A percentile compares a stretch with the other conserved stretches of the same genome.
Conservation (phyloP, 2,888 invertebrate genomes). For the Drosophila limbata region DNA sequence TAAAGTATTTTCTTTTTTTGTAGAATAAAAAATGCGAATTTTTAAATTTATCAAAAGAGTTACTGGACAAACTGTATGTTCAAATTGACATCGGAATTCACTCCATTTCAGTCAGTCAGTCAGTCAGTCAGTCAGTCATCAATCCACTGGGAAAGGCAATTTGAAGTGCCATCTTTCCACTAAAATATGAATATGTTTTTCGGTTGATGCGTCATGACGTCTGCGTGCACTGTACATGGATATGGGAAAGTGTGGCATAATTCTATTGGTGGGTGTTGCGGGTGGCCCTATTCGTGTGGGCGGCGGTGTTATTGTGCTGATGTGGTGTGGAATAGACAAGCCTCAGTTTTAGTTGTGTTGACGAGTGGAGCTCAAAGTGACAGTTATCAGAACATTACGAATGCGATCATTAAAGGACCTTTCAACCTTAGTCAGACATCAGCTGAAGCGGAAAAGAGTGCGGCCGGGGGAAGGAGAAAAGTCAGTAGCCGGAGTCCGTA, state of each 20-base stretch:
- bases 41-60: too few relatives aligned
- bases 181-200: slow-evolving; percentile 12
- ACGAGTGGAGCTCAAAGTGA: slow-evolving; percentile 31
- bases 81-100: not conserved
- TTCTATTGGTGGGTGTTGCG: not conserved
- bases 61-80: not conserved
- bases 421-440: slow-evolving; percentile 50
- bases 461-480: not conserved
- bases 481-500: slow-evolving; percentile 7
- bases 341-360: not conserved
- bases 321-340: slow-evolving; percentile 12
- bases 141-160: slow-evolving; percentile 27
- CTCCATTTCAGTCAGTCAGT: slow-evolving; percentile 7
- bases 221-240: slow-evolving; percentile 42
- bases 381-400: slow-evolving; percentile 66
- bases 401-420: slow-evolving; percentile 73
- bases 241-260: not conserved
- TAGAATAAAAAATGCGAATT: too few relatives aligned
- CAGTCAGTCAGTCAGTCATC: slow-evolving; percentile 5
- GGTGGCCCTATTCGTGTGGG: slow-evolving; percentile 1
- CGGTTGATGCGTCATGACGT: slow-evolving; percentile 56
- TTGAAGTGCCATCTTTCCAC: slow-evolving; percentile 49
- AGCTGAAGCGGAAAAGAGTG: slow-evolving; percentile 6
- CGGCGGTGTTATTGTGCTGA: not conserved
- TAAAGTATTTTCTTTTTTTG: too few relatives aligned